Percentiles rank a stretch among this genome's conserved stretches.
These are phyloP conservation scores for Diorhabda sublineata DNA, from an alignment of 1,140 invertebrate species.

Conservation along the genomic window DNA sequence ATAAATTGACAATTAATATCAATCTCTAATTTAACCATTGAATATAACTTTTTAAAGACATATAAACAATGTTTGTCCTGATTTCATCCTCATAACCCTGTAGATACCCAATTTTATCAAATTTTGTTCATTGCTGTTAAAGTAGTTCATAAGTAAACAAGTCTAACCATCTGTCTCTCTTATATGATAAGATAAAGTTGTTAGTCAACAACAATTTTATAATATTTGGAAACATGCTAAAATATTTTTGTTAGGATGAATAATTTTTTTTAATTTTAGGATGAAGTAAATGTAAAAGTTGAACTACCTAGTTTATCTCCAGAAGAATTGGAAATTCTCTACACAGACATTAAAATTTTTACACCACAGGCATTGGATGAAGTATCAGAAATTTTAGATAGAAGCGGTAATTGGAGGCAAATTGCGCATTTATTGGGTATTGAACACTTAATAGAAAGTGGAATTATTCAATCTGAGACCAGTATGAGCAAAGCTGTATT, in stretches of 20 bases:
- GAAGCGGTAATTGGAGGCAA: conserved; percentile 30
- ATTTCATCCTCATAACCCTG: too few species aligned
- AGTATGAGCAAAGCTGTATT: conserved; percentile 33
- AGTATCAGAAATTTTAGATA: conserved; percentile 34
- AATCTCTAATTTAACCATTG: too few species aligned
- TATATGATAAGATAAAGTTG: too few species aligned
- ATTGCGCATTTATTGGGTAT: conserved; percentile 37
- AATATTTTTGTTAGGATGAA: conserved; percentile 23
- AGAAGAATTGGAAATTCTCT: conserved; percentile 30
- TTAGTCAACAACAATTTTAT: too few species aligned
- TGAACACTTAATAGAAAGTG: conserved; percentile 30
- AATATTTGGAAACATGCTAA: too few species aligned
- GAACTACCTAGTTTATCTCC: conserved; percentile 17
- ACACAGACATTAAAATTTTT: conserved; percentile 24
- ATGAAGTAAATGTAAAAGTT: conserved; percentile 18
- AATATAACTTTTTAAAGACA: too few species aligned
- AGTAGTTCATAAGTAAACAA: too few species aligned
- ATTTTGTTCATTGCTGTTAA: too few species aligned
- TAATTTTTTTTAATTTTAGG: conserved; percentile 1
- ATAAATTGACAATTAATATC: too few species aligned
- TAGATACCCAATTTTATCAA: too few species aligned
- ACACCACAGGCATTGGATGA: conserved; percentile 31
- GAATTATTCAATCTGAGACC: conserved; percentile 21
- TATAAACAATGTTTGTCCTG: too few species aligned
- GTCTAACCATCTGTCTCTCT: too few species aligned